Evolutionary conservation across 2,888 invertebrate species (phyloP).

Genomic region (Stenurella melanura): DNA sequence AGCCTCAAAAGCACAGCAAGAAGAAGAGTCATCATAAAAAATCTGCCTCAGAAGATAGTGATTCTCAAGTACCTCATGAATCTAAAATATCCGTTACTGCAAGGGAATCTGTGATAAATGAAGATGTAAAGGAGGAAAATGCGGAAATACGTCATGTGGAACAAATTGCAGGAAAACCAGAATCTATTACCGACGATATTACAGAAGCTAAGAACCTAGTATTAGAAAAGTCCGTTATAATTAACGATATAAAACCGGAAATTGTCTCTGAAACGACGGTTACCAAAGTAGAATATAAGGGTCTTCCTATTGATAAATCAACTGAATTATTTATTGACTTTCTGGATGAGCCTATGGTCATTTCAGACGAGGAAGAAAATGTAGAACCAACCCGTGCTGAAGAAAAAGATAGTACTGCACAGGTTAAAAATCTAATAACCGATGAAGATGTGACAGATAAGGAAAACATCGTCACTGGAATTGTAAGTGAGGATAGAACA

Average conservation of each 20-base stretch:
- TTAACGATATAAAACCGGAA: background rate
- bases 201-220: background rate
- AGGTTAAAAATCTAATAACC: background rate
- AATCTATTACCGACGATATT: background rate
- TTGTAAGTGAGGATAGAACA: background rate
- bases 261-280: background rate
- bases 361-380: background rate
- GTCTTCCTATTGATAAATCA: slow-evolving; percentile 63
- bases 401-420: background rate
- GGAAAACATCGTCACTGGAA: too few relatives aligned
- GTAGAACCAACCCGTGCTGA: slow-evolving; percentile 4
- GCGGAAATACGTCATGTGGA: background rate
- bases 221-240: background rate
- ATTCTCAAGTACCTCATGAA: background rate
- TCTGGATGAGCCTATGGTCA: slow-evolving; percentile 63
- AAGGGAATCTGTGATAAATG: background rate
- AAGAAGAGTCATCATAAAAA: slow-evolving; percentile 16
- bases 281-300: slow-evolving; percentile 52
- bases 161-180: background rate
- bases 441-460: background rate
- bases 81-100: background rate
- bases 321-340: slow-evolving; percentile 68
- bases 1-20: slow-evolving; percentile 7
- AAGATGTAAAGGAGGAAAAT: background rate
- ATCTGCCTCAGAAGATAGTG: background rate